Base-by-base conservation (phyloP, 2,113 vertebrate genomes). In the Petrocephalus zakoni region DNA sequence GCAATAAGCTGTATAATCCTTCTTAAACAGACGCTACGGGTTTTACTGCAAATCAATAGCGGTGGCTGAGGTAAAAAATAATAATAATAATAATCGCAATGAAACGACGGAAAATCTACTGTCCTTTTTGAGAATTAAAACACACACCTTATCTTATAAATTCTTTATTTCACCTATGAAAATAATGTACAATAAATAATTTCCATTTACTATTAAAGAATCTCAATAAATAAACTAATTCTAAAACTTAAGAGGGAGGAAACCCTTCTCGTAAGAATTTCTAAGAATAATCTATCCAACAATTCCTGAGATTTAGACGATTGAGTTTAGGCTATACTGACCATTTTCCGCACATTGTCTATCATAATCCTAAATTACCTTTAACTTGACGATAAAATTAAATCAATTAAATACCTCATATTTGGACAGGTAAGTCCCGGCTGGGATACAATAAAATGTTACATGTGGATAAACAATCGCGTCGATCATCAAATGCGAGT, bases 171-270 rank as follows among this genome's bases (percentile, higher is more conserved):
- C 96, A 96, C 94, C 97, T 98, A 98, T 97, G 98, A 99, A 99
- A 99, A 99, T 99, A 99, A 97, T 97, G 93, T 98, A 96, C 97
- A 97, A 99, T 99, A 99, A 99, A 99, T 99, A 99, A 96, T 98
- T 97, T 98, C 94, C 97, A 95, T 96, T 96, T 95, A 96, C 96
- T 98, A 97, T 95, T 97, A 98, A 97, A 98, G 95, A 95, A 96
- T 97, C 96, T 97, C 90, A 98, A 99, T 99, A 99, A 99, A 99
- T 99, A 98, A 94, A 96, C 96, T 97, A 97, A 94, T 34, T 96
- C 96, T 97, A 98, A 96, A 97, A 97, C 95, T 93, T 95, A 95
- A 95, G 93, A 93, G 94, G 94, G 92, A 90, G 86, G 90, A 90
- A 75, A 78, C 91, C 89, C 82, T 92, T 89, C 68, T 92, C 91